Evolutionary conservation across 37 sponge, comb jelly and placozoan species (phyloP).

Genomic region (Ephydatia muelleri): DNA sequence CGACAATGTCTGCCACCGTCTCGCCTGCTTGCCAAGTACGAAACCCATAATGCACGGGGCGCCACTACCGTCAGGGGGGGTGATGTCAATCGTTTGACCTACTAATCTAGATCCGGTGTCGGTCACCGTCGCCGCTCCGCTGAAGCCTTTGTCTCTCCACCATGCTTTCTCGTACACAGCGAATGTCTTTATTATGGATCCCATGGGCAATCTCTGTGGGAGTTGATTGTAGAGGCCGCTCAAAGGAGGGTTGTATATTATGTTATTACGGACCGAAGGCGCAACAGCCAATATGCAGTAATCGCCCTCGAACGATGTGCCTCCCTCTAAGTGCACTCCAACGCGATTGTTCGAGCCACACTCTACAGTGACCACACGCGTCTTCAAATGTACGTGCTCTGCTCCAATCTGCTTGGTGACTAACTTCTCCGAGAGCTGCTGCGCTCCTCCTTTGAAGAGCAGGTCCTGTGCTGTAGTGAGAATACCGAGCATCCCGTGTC

Average conservation of each 20-base stretch:
- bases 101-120: neutral
- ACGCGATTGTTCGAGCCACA: slow-evolving; percentile 3
- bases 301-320: neutral
- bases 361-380: neutral
- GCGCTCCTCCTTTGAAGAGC: slow-evolving; percentile 21
- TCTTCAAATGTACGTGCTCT: neutral
- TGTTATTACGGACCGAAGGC: slow-evolving; percentile 23
- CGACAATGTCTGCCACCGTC: slow-evolving; percentile 10
- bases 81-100: slow-evolving; percentile 19
- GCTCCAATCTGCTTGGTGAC: neutral
- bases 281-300: slow-evolving; percentile 20
- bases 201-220: slow-evolving; percentile 34
- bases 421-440: slow-evolving; percentile 22
- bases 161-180: slow-evolving; percentile 10
- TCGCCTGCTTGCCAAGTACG: slow-evolving; percentile 19
- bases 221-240: slow-evolving; percentile 21
- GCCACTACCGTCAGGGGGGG: neutral
- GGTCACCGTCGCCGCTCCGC: slow-evolving; percentile 11
- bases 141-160: slow-evolving; percentile 28
- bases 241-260: slow-evolving; percentile 1
- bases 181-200: slow-evolving; percentile 27
- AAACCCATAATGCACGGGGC: slow-evolving; percentile 23
- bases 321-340: neutral
- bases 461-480: slow-evolving; percentile 13
- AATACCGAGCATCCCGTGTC: slow-evolving; percentile 24